Evolutionary conservation across 2,888 invertebrate genomes (phyloP), one percentile per base, ranked within the genome.

Genomic region (Sussaba pulchella): DNA sequence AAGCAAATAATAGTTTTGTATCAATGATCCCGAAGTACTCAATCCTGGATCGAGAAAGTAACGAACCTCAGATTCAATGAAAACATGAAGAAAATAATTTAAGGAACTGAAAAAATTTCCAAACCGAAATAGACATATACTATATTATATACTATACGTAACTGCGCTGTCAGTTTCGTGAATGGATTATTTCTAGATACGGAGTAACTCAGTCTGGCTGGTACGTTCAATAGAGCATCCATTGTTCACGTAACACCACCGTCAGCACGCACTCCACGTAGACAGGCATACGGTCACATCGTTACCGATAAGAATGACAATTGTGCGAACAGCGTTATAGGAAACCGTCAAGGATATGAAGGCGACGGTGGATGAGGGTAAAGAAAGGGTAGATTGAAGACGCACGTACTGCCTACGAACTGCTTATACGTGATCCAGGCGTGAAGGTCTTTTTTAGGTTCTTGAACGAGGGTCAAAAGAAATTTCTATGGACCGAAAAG

Each of bases 221-320:
- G 31, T 31, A 2, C 31, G 6, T 31, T 6, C 31, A 41, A 21
- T 36, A 54, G 24, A 39, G 39, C 10, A 54, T 2, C 8, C 36
- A 12, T 52, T 24, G 12, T 41, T 43, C 26, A 10, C 43, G 12
- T 69, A 41, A 57, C 43, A 69, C 21, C 31, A 31, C 24, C 31
- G 10, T 39, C 43, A 47, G 31, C 47, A 64, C 47, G 64, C 31
- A 24, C 21, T 24, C 21, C 63, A 81, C 66, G 59, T 39, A 41
- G 24, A 21, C 64, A 50, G 64, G 59, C 50, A 72, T 74, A 54
- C 59, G 52, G 83, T 83, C 85, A 85, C 85, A 77, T 83, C 83
- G 83, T 85, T 84, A 82, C 80, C 82, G 82, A 83, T 82, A 84
- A 86, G 84, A 87, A 87, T 84, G 83, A 81, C 84, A 85, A 84